Conservation (phyloP, 2,797 vertebrate species). For the Nothura maculosa region DNA sequence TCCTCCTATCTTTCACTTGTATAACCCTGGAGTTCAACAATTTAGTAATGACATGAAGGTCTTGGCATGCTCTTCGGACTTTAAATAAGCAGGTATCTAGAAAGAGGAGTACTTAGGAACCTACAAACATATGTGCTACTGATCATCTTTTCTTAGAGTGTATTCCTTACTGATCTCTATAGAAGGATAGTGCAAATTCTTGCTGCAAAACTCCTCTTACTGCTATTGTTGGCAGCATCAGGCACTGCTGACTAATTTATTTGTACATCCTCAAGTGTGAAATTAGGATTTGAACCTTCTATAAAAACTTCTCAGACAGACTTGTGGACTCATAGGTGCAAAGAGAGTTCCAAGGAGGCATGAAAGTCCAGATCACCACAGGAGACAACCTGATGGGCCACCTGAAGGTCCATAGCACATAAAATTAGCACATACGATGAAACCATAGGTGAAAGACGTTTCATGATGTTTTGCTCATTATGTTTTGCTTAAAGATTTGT, state of each 20-base stretch:
- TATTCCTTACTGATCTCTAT: neutral
- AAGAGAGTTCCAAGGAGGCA: neutral
- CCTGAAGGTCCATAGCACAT: neutral
- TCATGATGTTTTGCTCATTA: neutral
- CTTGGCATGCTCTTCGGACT: neutral
- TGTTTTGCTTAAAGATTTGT: neutral
- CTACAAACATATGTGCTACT: rapidly evolving
- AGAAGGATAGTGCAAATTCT: neutral
- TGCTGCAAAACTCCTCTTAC: neutral
- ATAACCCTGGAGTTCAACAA: neutral
- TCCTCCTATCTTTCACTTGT: neutral
- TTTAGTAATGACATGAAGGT: neutral
- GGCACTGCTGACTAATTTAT: neutral
- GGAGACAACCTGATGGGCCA: neutral
- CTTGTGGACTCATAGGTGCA: neutral
- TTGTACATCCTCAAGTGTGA: neutral
- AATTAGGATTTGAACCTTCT: neutral
- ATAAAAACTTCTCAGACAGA: rapidly evolving
- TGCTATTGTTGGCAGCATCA: neutral
- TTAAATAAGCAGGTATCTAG: neutral
- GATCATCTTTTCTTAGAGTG: neutral
- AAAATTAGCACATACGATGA: neutral
- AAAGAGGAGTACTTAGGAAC: neutral
- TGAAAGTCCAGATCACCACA: neutral
- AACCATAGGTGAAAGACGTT: neutral